phyloP scores from a whole-genome alignment of 2,888 invertebrate genomes.

The Drosophila buzzatii region DNA sequence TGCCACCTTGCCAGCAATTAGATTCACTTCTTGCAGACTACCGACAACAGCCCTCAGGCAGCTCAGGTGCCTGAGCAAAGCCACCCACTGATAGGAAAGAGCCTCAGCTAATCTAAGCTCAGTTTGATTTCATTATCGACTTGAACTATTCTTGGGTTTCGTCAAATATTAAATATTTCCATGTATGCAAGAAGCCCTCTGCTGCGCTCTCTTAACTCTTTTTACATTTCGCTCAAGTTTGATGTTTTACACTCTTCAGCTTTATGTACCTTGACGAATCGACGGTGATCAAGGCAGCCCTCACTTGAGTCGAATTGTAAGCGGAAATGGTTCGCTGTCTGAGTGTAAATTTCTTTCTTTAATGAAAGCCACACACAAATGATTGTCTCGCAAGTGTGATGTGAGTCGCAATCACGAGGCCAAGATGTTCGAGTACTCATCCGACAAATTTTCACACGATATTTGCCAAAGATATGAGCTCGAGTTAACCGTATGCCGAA shows the following conservation, averaged over 20 bases:
- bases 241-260: constrained; percentile 18
- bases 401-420: constrained; percentile 23
- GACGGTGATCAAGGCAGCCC: constrained; percentile 50
- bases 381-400: constrained; percentile 26
- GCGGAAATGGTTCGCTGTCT: constrained; percentile 60
- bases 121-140: neutral
- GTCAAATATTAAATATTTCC: neutral
- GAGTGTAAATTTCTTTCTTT: constrained; percentile 48
- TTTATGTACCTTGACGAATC: constrained; percentile 71
- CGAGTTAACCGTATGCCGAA: neutral
- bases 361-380: constrained; percentile 52
- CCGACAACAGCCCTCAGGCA: neutral
- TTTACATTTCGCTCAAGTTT: constrained; percentile 37
- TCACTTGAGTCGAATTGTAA: constrained; percentile 47
- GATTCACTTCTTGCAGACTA: constrained; percentile 51
- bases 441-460: constrained; percentile 67
- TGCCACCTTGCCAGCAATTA: constrained; percentile 47
- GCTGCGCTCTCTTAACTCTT: constrained; percentile 17
- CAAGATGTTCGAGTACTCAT: constrained; percentile 19
- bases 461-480: constrained; percentile 68
- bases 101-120: neutral
- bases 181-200: constrained; percentile 41
- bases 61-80: neutral
- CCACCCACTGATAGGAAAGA: neutral
- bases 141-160: neutral